phyloP scores from a whole-genome alignment of 2,113 vertebrate species.

The Perca schrenkii region DNA sequence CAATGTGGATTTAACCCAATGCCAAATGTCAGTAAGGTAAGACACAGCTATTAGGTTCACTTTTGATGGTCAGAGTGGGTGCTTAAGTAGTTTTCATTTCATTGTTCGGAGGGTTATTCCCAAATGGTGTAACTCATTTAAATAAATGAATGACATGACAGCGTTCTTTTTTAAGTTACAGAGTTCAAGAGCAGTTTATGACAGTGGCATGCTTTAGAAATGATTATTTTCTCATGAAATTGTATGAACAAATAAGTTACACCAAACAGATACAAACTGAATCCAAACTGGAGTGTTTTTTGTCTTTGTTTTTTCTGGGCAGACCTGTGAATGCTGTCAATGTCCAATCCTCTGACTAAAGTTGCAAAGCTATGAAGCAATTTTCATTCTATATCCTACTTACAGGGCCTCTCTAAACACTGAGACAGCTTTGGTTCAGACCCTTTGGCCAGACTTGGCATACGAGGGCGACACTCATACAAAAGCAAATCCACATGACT shows the following conservation, averaged over 20 bases:
- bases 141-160: conserved; percentile 9
- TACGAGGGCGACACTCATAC: not conserved
- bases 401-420: not conserved
- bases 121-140: not conserved
- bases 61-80: not conserved
- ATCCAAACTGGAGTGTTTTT: not conserved
- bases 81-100: not conserved
- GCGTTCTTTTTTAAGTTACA: not conserved
- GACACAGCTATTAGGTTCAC: not conserved
- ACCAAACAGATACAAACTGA: not conserved
- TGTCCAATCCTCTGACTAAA: not conserved
- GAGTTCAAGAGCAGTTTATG: not conserved
- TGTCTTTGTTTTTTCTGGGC: not conserved
- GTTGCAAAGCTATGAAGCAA: not conserved
- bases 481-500: conserved; percentile 4
- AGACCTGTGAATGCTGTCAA: not conserved
- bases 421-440: not conserved
- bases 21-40: conserved; percentile 90
- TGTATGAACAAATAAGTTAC: not conserved
- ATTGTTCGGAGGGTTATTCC: conserved; percentile 12
- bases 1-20: conserved; percentile 97
- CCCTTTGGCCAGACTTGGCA: not conserved
- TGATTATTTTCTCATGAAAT: not conserved
- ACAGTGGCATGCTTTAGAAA: not conserved
- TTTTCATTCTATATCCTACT: not conserved